phyloP scores from a whole-genome alignment of 2,113 vertebrate genomes.

The Phalacrocorax aristotelis region DNA sequence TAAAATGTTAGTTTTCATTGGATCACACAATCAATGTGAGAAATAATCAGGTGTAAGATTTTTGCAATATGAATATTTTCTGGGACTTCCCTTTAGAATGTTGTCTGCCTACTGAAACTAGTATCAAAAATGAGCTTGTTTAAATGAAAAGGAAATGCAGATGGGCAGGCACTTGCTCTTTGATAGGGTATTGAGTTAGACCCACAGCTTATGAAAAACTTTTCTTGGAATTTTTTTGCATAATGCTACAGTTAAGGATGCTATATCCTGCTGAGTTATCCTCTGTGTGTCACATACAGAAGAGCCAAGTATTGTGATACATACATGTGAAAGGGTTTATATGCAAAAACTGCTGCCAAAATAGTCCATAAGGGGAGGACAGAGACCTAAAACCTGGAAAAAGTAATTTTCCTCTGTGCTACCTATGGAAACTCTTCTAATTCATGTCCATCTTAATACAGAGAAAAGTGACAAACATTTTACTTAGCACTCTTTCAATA shows the following conservation, averaged over 20 bases:
- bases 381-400: background rate
- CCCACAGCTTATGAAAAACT: background rate
- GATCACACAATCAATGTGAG: background rate
- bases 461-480: background rate
- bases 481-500: background rate
- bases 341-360: background rate
- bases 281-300: accelerated
- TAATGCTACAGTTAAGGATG: background rate
- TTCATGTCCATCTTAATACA: background rate
- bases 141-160: background rate
- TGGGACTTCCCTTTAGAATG: background rate
- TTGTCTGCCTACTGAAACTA: background rate
- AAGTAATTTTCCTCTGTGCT: background rate
- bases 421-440: background rate
- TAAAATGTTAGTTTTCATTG: background rate
- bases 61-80: background rate
- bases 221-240: background rate
- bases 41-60: background rate
- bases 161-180: background rate
- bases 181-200: background rate
- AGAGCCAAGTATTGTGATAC: background rate
- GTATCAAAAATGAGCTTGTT: background rate
- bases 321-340: background rate
- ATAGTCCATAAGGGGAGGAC: background rate
- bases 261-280: background rate